Evolutionary conservation across 2,888 invertebrate genomes (phyloP), one percentile per base, ranked within the genome.

Genomic region (Ernsta delagoae): DNA sequence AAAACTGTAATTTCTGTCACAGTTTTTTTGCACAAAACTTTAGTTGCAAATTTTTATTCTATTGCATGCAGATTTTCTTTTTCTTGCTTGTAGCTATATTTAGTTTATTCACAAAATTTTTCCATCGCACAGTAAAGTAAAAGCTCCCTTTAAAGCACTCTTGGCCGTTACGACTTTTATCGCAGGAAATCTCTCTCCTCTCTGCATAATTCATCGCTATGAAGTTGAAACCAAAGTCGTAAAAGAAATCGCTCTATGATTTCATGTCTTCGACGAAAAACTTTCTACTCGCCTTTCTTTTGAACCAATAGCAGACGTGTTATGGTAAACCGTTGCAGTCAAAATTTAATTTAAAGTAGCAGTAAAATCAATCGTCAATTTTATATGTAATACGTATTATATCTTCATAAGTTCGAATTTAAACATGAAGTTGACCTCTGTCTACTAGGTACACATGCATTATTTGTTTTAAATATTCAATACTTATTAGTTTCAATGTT

Each of bases 231-330:
- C 90, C 90, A 87, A 74, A 77, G 90, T 91, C 92, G 92, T 92
- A 93, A 92, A 92, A 91, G 92, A 91, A 92, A 93, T 92, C 90
- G 91, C 86, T 92, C 91, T 92, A 92, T 92, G 92, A 93, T 92
- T 92, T 89, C 90, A 88, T 90, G 89, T 90, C 90, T 91, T 90
- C 83, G 87, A 83, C 85, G 85, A 84, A 81, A 87, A 92, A 91
- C 85, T 92, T 92, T 88, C 80, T 84, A 83, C 88, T 89, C 85
- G 89, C 86, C 86, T 87, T 86, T 85, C 86, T 84, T 87, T 87
- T 81, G 85, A 88, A 89, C 87, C 87, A 83, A 84, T 86, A 83
- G 83, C 82, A 24, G 39, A 63, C 63, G 53, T 64, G 63, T 59
- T 64, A 69, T 69, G 69, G 59, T 69, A 62, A 68, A 68, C 31